A percentile compares a stretch with the other conserved stretches of the same genome.
These are phyloP conservation scores for Hesperophylax magnus DNA, from an alignment of 1,140 invertebrate species.

Conservation along the genomic window DNA sequence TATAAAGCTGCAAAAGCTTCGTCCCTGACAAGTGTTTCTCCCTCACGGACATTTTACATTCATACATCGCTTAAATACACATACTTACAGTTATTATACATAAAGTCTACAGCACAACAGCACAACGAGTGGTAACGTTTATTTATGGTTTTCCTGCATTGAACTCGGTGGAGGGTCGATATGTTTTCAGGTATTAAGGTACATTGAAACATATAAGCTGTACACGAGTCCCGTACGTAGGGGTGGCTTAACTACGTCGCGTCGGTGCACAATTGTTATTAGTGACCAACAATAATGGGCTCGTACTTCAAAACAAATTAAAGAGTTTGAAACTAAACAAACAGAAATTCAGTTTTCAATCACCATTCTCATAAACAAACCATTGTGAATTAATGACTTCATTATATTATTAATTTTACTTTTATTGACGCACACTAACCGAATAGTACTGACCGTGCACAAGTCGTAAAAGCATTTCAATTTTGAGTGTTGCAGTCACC, in stretches of 20 bases:
- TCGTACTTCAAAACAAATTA: too few species aligned
- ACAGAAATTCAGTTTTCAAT: too few species aligned
- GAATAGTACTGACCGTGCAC: too few species aligned
- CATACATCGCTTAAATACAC: not conserved
- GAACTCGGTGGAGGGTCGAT: slow-evolving; percentile 63
- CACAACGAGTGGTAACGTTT: slow-evolving; percentile 59
- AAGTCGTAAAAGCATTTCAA: too few species aligned
- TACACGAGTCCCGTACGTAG: slow-evolving; percentile 30
- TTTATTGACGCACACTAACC: too few species aligned
- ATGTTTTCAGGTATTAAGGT: slow-evolving; percentile 63
- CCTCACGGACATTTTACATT: not conserved
- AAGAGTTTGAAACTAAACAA: too few species aligned
- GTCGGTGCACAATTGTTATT: too few species aligned
- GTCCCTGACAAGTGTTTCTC: not conserved
- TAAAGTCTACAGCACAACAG: not conserved
- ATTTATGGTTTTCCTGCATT: slow-evolving; percentile 64
- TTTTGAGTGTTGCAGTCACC: too few species aligned
- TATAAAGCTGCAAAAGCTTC: not conserved
- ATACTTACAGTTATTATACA: not conserved
- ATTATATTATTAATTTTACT: too few species aligned
- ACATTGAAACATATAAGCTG: slow-evolving; percentile 52
- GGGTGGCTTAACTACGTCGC: not conserved
- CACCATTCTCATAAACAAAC: too few species aligned
- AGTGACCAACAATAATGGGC: not conserved
- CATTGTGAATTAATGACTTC: too few species aligned